Percentiles rank a stretch among this genome's conserved stretches.
These are phyloP conservation scores for Thereva nobilitata DNA, from an alignment of 2,888 invertebrate genomes.

Conservation along the genomic window DNA sequence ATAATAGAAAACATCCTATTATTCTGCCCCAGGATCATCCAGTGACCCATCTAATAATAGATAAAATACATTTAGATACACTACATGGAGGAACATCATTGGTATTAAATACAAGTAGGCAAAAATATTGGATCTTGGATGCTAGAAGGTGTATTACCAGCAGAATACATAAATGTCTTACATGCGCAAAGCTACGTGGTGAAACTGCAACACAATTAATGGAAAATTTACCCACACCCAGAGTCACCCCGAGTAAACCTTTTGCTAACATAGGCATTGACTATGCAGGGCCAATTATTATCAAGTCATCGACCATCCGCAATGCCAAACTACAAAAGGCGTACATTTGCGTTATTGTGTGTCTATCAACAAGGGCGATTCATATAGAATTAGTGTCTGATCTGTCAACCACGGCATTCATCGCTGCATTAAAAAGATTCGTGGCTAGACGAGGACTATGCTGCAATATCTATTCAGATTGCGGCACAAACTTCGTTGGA, in stretches of 20 bases:
- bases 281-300: not conserved
- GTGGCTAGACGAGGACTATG: not conserved
- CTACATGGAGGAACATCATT: slow-evolving; percentile 3
- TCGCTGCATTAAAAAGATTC: too few relatives aligned
- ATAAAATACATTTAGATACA: slow-evolving; percentile 11
- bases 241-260: not conserved
- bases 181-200: too few relatives aligned
- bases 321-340: not conserved
- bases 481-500: too few relatives aligned
- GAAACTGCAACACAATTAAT: too few relatives aligned
- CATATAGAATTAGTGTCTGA: too few relatives aligned
- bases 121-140: slow-evolving; percentile 5
- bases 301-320: not conserved
- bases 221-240: too few relatives aligned
- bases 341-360: not conserved
- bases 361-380: not conserved
- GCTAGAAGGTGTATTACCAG: not conserved
- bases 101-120: not conserved
- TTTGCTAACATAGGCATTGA: not conserved
- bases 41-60: slow-evolving; percentile 1
- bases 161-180: not conserved
- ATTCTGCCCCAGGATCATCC: not conserved
- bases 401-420: too few relatives aligned
- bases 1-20: not conserved
- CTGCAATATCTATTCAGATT: not conserved